Evolutionary conservation across 53 echinoderm and acorn worm genomes (phyloP).

Genomic region (Hippasteria phrygiana): DNA sequence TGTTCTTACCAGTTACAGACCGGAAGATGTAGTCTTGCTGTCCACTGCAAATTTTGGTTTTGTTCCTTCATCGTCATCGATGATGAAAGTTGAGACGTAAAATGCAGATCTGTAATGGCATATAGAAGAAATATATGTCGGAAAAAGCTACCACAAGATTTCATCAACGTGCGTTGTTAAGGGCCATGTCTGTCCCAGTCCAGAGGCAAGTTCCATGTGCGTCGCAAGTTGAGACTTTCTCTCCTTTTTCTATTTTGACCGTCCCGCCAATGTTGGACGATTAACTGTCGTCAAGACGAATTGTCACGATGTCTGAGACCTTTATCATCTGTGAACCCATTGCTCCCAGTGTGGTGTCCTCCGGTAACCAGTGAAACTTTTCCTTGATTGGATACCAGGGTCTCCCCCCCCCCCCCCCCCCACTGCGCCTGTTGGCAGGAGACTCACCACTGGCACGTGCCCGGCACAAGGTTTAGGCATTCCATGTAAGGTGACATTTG

Average conservation of each 20-base stretch:
- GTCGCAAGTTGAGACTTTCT: background rate
- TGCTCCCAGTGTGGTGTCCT: constrained; percentile 12
- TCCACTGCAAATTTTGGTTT: too few species aligned
- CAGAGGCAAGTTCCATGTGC: background rate
- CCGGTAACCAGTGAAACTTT: constrained; percentile 35
- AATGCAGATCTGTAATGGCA: too few species aligned
- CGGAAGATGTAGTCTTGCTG: too few species aligned
- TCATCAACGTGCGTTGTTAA: background rate
- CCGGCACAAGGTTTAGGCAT: background rate
- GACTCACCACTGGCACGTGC: constrained; percentile 25
- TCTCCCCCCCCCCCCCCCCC: too few species aligned
- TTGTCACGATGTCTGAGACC: background rate
- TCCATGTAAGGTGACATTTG: constrained; percentile 10
- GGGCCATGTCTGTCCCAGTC: background rate
- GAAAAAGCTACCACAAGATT: too few species aligned
- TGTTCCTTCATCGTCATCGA: too few species aligned
- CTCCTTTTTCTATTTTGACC: background rate
- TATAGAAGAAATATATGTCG: too few species aligned
- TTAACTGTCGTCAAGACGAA: background rate
- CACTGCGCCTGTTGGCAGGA: constrained; percentile 26
- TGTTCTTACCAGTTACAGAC: too few species aligned
- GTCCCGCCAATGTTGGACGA: constrained; percentile 33
- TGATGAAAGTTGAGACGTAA: too few species aligned
- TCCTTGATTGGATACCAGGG: background rate
- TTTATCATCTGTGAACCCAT: constrained; percentile 19